These are phyloP conservation scores for Prunella fulvescens DNA, from an alignment of 2,113 vertebrate species.

Conservation along the genomic window DNA sequence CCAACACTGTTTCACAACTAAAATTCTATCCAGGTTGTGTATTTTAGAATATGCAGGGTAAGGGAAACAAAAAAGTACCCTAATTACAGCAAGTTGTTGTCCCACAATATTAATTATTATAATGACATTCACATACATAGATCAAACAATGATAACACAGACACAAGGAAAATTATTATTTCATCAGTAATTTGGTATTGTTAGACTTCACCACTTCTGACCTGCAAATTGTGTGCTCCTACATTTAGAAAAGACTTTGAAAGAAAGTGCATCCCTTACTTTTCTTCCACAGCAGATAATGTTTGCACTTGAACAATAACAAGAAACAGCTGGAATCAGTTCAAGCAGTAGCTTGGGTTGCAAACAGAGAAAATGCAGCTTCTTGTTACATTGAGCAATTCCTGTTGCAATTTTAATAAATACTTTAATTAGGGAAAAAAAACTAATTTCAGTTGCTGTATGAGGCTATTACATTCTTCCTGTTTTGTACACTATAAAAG, in stretches of 20 bases:
- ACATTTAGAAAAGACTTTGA: neutral
- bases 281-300: neutral
- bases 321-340: neutral
- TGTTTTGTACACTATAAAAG: conserved; percentile 60
- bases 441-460: neutral
- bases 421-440: conserved; percentile 27
- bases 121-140: neutral
- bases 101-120: neutral
- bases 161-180: neutral
- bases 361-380: neutral
- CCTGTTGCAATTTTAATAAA: conserved; percentile 52
- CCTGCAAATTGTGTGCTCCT: neutral
- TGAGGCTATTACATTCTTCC: conserved; percentile 46
- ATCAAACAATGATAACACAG: neutral
- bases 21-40: neutral
- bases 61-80: neutral
- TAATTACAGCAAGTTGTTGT: neutral
- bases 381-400: conserved; percentile 1
- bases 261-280: neutral
- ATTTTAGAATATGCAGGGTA: neutral
- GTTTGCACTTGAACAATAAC: neutral
- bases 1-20: neutral
- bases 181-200: neutral
- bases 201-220: neutral
- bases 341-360: neutral